Evolutionary conservation across 2,888 invertebrate genomes (phyloP).

Genomic region (Sycophila texana): DNA sequence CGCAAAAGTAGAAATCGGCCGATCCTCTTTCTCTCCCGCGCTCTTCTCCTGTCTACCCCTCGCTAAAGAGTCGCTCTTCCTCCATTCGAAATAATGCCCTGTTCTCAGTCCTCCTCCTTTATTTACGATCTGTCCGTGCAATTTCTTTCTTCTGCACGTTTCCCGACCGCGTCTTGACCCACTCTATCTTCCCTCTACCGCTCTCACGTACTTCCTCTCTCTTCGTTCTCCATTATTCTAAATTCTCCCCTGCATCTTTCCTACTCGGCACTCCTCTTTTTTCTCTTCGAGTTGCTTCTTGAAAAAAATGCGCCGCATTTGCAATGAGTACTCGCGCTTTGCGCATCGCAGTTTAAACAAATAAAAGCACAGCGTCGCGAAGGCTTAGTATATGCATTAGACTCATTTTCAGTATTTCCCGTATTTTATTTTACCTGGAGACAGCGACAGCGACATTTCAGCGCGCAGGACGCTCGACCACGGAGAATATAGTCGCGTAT

Average conservation of each 20-base stretch:
- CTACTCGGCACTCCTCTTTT: neutral
- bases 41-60: constrained; percentile 23
- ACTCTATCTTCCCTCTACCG: neutral
- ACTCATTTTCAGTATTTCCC: no score
- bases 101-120: constrained; percentile 10
- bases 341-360: no score
- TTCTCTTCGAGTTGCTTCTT: neutral
- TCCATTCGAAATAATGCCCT: constrained; percentile 25
- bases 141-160: constrained; percentile 26
- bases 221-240: neutral
- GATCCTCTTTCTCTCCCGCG: neutral
- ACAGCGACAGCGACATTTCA: no score
- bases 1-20: constrained; percentile 12
- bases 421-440: no score
- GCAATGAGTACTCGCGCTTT: no score
- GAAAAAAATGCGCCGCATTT: neutral
- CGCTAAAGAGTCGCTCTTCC: constrained; percentile 1
- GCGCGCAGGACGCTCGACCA: no score
- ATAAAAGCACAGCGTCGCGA: no score
- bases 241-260: neutral
- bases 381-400: no score
- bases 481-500: no score
- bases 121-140: constrained; percentile 26
- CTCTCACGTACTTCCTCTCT: neutral
- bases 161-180: constrained; percentile 4